Evolutionary conservation across 1,140 invertebrate genomes (phyloP).

Genomic region (Dermatophagoides farinae): DNA sequence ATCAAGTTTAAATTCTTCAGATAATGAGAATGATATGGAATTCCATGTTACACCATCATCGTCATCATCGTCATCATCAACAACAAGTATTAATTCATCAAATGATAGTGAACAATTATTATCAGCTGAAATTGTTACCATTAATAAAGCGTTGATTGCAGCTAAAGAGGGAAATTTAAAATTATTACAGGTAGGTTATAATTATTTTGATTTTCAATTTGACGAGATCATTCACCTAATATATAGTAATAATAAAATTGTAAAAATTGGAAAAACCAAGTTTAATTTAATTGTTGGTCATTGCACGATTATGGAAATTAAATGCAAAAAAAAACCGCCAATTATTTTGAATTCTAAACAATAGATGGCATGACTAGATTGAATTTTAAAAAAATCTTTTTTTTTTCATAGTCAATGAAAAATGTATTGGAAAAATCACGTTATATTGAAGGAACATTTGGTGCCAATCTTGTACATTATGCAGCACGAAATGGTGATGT

Average conservation of each 20-base stretch:
- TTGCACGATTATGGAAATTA: too few relatives aligned
- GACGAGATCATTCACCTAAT: too few relatives aligned
- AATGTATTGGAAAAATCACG: conserved; percentile 15
- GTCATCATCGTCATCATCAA: not conserved
- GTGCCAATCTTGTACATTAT: conserved; percentile 28
- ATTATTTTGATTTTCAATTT: not conserved
- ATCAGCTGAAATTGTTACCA: conserved; percentile 11
- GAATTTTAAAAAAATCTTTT: too few relatives aligned
- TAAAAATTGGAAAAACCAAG: too few relatives aligned
- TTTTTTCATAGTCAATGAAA: conserved; percentile 13
- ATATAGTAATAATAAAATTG: too few relatives aligned
- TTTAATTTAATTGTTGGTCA: too few relatives aligned
- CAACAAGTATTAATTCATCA: not conserved
- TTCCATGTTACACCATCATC: too few relatives aligned
- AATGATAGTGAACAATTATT: not conserved
- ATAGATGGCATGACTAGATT: too few relatives aligned
- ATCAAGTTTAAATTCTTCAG: not conserved
- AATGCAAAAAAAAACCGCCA: too few relatives aligned
- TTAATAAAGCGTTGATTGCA: conserved; percentile 18
- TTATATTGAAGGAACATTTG: conserved; percentile 22
- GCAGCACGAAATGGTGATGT: conserved; percentile 26
- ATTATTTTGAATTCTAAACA: too few relatives aligned
- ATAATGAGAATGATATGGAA: too few relatives aligned
- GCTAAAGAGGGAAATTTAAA: conserved; percentile 20
- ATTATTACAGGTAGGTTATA: conserved; percentile 17